These are phyloP conservation scores for Chitala chitala DNA, from an alignment of 2,113 vertebrate species.

Conservation along the genomic window DNA sequence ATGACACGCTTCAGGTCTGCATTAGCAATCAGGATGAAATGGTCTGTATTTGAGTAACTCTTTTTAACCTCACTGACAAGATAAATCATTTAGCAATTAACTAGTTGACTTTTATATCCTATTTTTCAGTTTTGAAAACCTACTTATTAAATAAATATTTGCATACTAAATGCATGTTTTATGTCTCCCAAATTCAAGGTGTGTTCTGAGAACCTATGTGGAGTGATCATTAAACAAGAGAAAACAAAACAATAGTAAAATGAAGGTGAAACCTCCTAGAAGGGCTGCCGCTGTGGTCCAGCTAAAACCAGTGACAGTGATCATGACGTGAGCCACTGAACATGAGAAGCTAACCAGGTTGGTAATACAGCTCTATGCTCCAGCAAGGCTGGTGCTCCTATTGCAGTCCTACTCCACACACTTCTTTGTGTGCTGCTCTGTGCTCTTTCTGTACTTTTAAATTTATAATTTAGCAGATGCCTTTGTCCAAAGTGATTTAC, in stretches of 20 bases:
- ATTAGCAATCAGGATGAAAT: too few species aligned
- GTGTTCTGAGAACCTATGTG: neutral
- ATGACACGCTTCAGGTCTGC: too few species aligned
- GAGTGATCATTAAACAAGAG: neutral
- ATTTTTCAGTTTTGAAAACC: neutral
- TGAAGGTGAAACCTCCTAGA: slow-evolving; percentile 8
- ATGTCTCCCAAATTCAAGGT: neutral
- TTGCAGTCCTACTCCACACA: neutral
- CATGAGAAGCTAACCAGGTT: slow-evolving; percentile 15
- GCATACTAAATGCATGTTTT: neutral
- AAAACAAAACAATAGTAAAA: slow-evolving; percentile 11
- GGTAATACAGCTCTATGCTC: slow-evolving; percentile 19
- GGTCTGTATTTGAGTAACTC: too few species aligned
- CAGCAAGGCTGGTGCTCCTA: neutral
- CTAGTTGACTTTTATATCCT: too few species aligned
- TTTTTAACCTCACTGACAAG: too few species aligned
- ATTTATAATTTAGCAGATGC: too few species aligned
- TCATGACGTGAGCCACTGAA: slow-evolving; percentile 16
- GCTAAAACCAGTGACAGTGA: slow-evolving; percentile 9
- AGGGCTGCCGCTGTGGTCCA: slow-evolving; percentile 20
- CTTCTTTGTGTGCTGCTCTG: too few species aligned
- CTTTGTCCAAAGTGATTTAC: too few species aligned
- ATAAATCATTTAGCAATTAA: too few species aligned
- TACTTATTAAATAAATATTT: neutral
- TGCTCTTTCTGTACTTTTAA: too few species aligned